Base-by-base conservation (phyloP, 2,888 invertebrate genomes). In the Drosophila ustulata region DNA sequence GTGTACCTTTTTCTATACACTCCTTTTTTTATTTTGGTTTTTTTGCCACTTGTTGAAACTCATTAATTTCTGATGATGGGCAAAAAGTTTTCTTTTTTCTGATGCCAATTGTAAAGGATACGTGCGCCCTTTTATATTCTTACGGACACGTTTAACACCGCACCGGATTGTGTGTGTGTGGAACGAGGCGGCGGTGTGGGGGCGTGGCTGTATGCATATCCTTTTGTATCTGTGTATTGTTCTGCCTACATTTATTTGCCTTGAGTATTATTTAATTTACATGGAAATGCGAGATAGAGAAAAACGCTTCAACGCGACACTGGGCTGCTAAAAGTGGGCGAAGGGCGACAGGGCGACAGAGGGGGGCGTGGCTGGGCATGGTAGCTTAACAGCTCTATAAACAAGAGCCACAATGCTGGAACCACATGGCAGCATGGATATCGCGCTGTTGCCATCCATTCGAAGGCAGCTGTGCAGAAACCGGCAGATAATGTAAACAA, bases 381-480 rank as follows among this genome's bases (percentile, higher is more conserved):
- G 45, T 30, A 50, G 58, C 71, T 39, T 53, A 70, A 65, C 64
- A 65, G 69, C 65, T 70, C 53, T 59, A 68, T 68, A 71, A 68
- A 66, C 49, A 66, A 39, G 50, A 25, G 18, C 57, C 47, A 66
- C 64, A 75, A 67, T 58, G 50, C 32, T 13, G 52, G 25, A 45
- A 45, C 25, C 47, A 41, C 69, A 28, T 37, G 55, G 56, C 1
- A 18, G 18, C 34, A 25, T 39, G 39, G 43, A 65, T 67, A 62
- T 62, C 64, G 41, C 52, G 45, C 13, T 67, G 47, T 51, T 62
- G 61, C 59, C 64, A 73, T 73, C 32, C 55, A n/a, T 43, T 73
- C 67, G 41, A 61, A 77, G 85, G 71, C 82, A 80, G 75, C 72
- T 80, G 78, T 69, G 76, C 72, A 66, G 67, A 68, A 72, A 68